Evolutionary conservation across 2,113 vertebrate species (phyloP), one percentile per base, ranked within the genome.

Genomic region (Sorex fumeus): DNA sequence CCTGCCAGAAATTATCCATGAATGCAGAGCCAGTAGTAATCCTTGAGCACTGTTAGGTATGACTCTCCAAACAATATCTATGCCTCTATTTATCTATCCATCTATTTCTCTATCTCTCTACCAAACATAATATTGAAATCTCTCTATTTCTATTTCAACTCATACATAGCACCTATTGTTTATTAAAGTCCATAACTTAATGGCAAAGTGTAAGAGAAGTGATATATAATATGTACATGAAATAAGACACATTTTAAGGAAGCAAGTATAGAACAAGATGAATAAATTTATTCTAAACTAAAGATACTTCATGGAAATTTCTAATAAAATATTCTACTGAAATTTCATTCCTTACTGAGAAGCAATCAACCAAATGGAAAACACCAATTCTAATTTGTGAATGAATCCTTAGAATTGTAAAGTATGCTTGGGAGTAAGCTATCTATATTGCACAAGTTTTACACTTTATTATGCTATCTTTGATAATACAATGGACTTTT

Each of bases 261-360:
- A 94, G 71, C 5, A 90, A 78, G 45, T 60, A 32, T 91, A 75
- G n/a, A 76, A 2, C 25, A 34, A 28, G 32, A 66, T 87, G 18
- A 64, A 69, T 8, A 75, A 94, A 94, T 62, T 69, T 8, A 40
- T 57, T 69, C 7, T 32, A 80, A 79, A 90, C 43, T 18, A 70
- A 70, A 1, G 4, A 45, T 64, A 60, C 30, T 93, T 79, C 23
- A 21, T 64, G 9, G 47, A 88, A 25, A 85, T 91, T 70, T 87
- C 10, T 83, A 60, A 91, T 87, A 90, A 84, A n/a, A 67, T 50
- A 28, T 81, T 81, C 66, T 83, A 76, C 43, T 27, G 10, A 94
- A 85, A 74, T 50, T 62, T 50, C 50, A 19, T 3, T 77, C 28
- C 18, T 78, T 13, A 86, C 15, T 91, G 28, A 88, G 15, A 77